Base-by-base conservation (phyloP, 2,797 vertebrate species). In the Rhabdophis nuchalis region DNA sequence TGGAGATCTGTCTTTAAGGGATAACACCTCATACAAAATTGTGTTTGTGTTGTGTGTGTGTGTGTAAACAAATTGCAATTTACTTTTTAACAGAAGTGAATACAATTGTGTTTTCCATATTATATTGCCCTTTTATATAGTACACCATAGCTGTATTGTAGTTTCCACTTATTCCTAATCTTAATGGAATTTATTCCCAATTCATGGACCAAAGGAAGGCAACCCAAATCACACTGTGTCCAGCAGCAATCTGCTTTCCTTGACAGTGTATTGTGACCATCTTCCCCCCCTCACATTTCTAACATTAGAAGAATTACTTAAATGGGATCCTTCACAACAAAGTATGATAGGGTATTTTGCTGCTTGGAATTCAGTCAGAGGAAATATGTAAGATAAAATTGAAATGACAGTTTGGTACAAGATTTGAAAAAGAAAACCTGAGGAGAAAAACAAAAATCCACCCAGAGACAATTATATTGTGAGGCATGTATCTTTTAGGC, bases 221-320 rank as follows among this genome's bases (percentile, higher is more conserved):
- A 20, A 6, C 68, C 27, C 93, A 68, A 13, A 77, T 95, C 92
- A 93, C 96, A 92, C 93, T 95, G 95, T 96, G 93, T 96, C 90
- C 92, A 52, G 32, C 5, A 46, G n/a, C 85, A 82, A 82, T n/a
- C 90, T 86, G 13, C 57, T 86, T 91, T 12, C 2, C 18, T 23
- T 85, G 89, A 50, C 13, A 58, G 50, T 91, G 32, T 36, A 18
- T 29, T 53, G n/a, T 18, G n/a, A 32, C 46, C 68, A 46, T 32
- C 60, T 50, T 50, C 29, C 29, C 9, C 14, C n/a, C 29, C 29
- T 46, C 41, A 23, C 10, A 11, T 14, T 77, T 57, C 72, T 2
- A 58, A 12, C 10, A 27, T 72, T 72, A 18, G 16, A 14, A 57
- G 10, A 58, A 72, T 12, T 88, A 32, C 20, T 56, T 50, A 82